A percentile compares a stretch with the other conserved stretches of the same genome.
These are phyloP conservation scores for Terrapene triunguis DNA, from an alignment of 2,113 vertebrate genomes.

Conservation along the genomic window DNA sequence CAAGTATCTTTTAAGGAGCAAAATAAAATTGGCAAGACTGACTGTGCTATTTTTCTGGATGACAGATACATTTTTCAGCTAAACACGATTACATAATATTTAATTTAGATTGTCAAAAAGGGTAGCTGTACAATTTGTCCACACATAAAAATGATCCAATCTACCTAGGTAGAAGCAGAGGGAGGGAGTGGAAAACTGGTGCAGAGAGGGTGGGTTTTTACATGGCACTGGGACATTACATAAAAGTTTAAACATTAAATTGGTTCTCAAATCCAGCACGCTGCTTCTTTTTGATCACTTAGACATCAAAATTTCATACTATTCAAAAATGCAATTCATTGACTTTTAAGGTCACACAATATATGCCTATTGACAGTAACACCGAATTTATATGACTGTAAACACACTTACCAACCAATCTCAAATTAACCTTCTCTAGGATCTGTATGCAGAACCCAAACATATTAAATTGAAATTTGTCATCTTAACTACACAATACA, in stretches of 20 bases:
- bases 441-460: neutral
- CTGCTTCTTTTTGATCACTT: neutral
- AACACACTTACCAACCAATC: neutral
- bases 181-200: neutral
- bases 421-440: neutral
- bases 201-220: neutral
- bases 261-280: neutral
- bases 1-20: slow-evolving; percentile 4
- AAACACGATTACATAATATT: neutral
- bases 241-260: neutral
- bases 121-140: neutral
- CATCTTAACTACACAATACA: neutral
- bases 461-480: neutral
- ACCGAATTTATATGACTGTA: neutral
- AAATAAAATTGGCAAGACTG: neutral
- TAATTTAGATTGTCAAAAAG: slow-evolving; percentile 35
- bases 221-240: neutral
- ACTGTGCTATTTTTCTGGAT: neutral
- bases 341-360: neutral
- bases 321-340: neutral
- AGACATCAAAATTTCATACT: neutral
- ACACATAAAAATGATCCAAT: neutral
- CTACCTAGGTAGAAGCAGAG: neutral
- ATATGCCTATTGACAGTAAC: neutral
- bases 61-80: slow-evolving; percentile 14